Percentiles rank a stretch among this genome's conserved stretches.
Conservation (phyloP, 2,888 invertebrate genomes). For the Meteorus colon region DNA sequence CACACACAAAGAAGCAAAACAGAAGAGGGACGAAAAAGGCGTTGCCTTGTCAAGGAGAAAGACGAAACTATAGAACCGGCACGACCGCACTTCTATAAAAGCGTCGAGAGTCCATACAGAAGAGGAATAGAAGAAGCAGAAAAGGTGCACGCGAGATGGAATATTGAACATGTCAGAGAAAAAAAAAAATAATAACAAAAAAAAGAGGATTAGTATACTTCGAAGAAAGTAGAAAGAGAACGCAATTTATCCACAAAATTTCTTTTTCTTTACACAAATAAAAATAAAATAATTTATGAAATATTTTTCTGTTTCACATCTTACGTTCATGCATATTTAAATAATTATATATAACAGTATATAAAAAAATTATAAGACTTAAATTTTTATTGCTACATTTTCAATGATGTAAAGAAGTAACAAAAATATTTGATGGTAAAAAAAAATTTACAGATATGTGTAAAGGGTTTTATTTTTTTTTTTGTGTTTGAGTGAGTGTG, state of each 20-base stretch:
- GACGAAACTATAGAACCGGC: background rate
- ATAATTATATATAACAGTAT: background rate
- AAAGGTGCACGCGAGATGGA: background rate
- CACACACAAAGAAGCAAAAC: background rate
- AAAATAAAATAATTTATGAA: background rate
- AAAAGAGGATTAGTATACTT: background rate
- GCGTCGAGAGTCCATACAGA: conserved; percentile 4
- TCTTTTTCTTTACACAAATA: background rate
- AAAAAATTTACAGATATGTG: background rate
- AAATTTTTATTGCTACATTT: background rate
- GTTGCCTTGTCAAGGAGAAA: background rate
- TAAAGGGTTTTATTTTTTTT: background rate
- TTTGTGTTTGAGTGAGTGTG: conserved; percentile 6
- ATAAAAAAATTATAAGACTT: background rate
- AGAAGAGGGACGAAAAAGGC: background rate
- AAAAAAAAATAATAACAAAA: background rate
- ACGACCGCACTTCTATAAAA: background rate
- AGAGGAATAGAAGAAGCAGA: background rate
- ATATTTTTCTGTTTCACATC: background rate
- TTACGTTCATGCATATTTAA: background rate
- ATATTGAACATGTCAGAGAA: conserved; percentile 14
- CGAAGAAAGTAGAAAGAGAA: background rate
- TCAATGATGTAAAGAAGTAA: background rate
- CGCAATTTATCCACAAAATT: background rate
- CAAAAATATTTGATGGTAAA: background rate